Percentiles rank a stretch among this genome's conserved stretches.
These are phyloP conservation scores for Tribolium freemani DNA, from an alignment of 2,888 invertebrate genomes.

Conservation along the genomic window DNA sequence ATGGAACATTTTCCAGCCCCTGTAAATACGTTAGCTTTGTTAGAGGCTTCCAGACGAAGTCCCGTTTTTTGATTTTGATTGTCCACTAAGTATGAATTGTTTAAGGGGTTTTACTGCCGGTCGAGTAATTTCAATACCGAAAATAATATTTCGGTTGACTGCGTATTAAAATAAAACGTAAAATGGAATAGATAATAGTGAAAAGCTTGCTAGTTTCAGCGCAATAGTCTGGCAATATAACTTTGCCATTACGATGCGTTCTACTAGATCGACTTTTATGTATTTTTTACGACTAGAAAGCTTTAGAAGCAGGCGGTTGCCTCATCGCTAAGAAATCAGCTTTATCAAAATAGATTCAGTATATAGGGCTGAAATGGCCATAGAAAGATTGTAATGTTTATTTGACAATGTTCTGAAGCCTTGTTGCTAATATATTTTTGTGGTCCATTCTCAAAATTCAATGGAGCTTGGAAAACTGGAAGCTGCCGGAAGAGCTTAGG, in stretches of 20 bases:
- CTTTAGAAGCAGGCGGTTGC: slow-evolving; percentile 55
- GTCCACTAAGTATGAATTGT: neutral
- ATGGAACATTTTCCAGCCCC: too few relatives aligned
- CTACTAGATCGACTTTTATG: slow-evolving; percentile 64
- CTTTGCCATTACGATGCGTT: slow-evolving; percentile 61
- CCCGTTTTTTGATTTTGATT: too few relatives aligned
- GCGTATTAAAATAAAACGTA: slow-evolving; percentile 32
- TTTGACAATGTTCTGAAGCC: slow-evolving; percentile 25
- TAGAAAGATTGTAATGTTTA: slow-evolving; percentile 46
- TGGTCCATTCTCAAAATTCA: neutral
- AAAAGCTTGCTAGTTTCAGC: slow-evolving; percentile 36
- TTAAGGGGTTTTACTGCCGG: neutral
- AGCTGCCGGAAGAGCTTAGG: neutral
- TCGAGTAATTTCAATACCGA: slow-evolving; percentile 16
- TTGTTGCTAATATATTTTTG: neutral
- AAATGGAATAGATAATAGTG: slow-evolving; percentile 31
- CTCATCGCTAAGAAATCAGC: slow-evolving; percentile 55
- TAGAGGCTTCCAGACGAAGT: too few relatives aligned
- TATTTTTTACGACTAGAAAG: slow-evolving; percentile 60
- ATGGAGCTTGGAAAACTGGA: slow-evolving; percentile 1
- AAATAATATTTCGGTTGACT: slow-evolving; percentile 19
- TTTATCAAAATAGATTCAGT: slow-evolving; percentile 52
- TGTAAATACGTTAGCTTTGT: too few relatives aligned
- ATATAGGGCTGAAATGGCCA: slow-evolving; percentile 4
- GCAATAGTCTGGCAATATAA: slow-evolving; percentile 59